Evolutionary conservation across 2,888 invertebrate species (phyloP).

Genomic region (Orthonychiurus folsomi): DNA sequence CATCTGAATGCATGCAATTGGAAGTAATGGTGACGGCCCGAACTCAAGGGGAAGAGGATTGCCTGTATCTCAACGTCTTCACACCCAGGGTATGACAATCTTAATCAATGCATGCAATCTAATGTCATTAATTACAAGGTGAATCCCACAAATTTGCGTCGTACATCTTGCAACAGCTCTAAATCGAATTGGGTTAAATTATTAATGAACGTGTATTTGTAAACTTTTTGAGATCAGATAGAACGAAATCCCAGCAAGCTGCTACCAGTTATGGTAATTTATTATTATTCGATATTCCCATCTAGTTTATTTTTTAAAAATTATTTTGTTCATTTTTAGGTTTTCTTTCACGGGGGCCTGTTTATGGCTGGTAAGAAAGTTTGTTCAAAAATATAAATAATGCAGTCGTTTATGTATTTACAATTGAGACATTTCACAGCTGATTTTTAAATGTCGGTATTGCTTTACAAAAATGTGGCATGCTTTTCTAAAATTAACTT

Average conservation of each 20-base stretch:
- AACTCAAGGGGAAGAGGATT: conserved; percentile 28
- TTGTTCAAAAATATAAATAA: too few species aligned
- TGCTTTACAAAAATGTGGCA: too few species aligned
- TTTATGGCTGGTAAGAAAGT: conserved; percentile 17
- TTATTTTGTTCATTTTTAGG: too few species aligned
- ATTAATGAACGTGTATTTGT: too few species aligned
- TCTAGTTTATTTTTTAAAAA: too few species aligned
- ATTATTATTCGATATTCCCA: too few species aligned
- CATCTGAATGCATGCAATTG: conserved; percentile 29
- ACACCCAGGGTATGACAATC: conserved; percentile 24
- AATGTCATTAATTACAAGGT: too few species aligned
- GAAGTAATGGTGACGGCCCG: conserved; percentile 28
- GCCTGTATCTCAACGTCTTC: conserved; percentile 29
- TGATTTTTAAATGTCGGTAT: conserved; percentile 1
- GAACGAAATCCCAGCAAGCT: conserved; percentile 14
- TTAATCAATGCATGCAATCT: too few species aligned
- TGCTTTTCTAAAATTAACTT: too few species aligned
- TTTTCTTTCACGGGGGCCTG: conserved; percentile 30
- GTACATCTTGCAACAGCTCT: background rate
- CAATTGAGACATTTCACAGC: background rate
- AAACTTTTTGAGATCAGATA: conserved; percentile 7
- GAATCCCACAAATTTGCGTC: background rate
- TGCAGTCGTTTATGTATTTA: too few species aligned
- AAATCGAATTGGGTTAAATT: background rate
- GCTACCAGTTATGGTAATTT: conserved; percentile 24